Conservation (phyloP, 2,888 invertebrate genomes). For the Dicycla oo region DNA sequence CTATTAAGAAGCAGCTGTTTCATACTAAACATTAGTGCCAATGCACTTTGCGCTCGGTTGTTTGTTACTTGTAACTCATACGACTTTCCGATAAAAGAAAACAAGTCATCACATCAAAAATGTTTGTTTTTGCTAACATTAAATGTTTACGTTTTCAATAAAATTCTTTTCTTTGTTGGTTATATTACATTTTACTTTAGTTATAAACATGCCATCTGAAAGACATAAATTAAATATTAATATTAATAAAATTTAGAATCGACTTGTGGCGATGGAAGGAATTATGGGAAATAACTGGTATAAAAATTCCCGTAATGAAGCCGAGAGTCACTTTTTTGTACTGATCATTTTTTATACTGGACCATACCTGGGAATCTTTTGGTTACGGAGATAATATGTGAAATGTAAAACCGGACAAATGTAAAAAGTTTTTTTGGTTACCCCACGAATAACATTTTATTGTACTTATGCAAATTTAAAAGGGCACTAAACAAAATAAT, state of each 20-base stretch:
- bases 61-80: slow-evolving; percentile 33
- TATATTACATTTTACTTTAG: not conserved
- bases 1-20: slow-evolving; percentile 19
- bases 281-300: not conserved
- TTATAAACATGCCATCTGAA: not conserved
- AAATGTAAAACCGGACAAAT: too few relatives aligned
- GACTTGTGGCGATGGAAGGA: not conserved
- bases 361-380: too few relatives aligned
- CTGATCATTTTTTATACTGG: too few relatives aligned
- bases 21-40: slow-evolving; percentile 31
- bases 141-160: not conserved
- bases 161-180: slow-evolving; percentile 6
- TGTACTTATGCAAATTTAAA: too few relatives aligned
- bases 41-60: slow-evolving; percentile 31
- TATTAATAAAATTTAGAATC: not conserved
- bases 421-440: too few relatives aligned
- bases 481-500: too few relatives aligned
- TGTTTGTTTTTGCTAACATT: slow-evolving; percentile 12
- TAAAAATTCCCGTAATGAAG: too few relatives aligned
- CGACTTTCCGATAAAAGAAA: slow-evolving; percentile 25
- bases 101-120: slow-evolving; percentile 3
- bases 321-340: too few relatives aligned
- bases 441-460: too few relatives aligned
- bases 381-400: too few relatives aligned
- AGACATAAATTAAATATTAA: not conserved